Evolutionary conservation across 2,797 vertebrate genomes (phyloP), one percentile per base, ranked within the genome.

Genomic region (Leptodactylus fallax): DNA sequence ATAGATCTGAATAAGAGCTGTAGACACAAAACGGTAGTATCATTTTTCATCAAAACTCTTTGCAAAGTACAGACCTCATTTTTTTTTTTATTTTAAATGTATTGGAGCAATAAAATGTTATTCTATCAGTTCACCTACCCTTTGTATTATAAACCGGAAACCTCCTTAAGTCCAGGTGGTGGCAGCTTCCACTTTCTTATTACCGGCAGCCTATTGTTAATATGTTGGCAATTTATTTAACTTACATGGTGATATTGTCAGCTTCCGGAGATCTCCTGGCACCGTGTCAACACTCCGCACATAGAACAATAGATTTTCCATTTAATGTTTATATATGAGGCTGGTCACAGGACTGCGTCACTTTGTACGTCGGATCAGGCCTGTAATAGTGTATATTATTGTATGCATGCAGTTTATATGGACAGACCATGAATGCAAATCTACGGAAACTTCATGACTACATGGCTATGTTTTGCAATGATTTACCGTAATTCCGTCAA

Each of bases 261-360:
- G 17, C 45, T 19, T 51, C 19, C 47, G 47, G 9, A 74, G 19
- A 74, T 74, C 45, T 51, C 10, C 16, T 74, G 71, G 71, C 71
- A 4, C 19, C 10, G 71, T 10, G 71, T 51, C 71, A 74, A n/a
- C 71, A 74, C 71, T 49, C 45, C 71, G 49, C 71, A 49, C 45
- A 10, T n/a, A 49, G 71, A 74, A 74, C 71, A 74, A 74, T 74
- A 13, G 71, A 74, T 51, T 74, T 74, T 74, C 71, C 71, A 74
- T n/a, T 74, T 1, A n/a, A 12, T 51, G 71, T 74, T 49, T 21
- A 74, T n/a, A 10, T n/a, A 78, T 53, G 76, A 53, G 12, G 7
- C 51, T 16, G 51, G 21, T 78, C 74, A 78, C 49, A 78, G 55
- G 49, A 78, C 74, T 19, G 19, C 5, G 21, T 53, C 47, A 16